Evolutionary conservation across 2,888 invertebrate genomes (phyloP).

Genomic region (Caenorhabditis wallacei): DNA sequence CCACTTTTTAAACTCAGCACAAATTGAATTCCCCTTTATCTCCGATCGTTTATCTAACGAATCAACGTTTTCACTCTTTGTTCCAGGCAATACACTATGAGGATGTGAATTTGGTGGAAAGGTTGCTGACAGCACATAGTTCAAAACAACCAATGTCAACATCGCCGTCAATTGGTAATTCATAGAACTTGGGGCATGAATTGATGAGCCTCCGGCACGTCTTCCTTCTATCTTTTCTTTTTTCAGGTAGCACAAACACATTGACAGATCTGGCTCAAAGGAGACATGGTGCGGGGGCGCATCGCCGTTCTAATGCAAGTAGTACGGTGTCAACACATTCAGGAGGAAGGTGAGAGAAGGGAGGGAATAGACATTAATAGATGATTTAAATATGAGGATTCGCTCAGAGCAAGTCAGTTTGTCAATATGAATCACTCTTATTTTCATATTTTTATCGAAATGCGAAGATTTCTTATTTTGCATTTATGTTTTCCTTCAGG

Average conservation of each 20-base stretch:
- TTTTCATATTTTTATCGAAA: not conserved
- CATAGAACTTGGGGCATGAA: conserved; percentile 46
- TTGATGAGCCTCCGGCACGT: conserved; percentile 58
- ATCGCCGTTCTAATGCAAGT: conserved; percentile 81
- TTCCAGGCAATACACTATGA: conserved; percentile 82
- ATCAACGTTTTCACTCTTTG: not conserved
- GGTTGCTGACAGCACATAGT: conserved; percentile 79
- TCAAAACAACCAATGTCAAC: conserved; percentile 80
- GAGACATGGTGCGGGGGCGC: conserved; percentile 78
- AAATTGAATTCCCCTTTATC: conserved; percentile 30
- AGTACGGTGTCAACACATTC: conserved; percentile 82
- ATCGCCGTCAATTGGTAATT: conserved; percentile 79
- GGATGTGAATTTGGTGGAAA: conserved; percentile 79
- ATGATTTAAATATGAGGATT: conserved; percentile 7
- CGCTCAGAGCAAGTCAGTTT: not conserved
- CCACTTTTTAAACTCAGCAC: conserved; percentile 32
- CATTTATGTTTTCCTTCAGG: not conserved
- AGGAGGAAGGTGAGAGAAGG: conserved; percentile 74
- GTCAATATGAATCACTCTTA: conserved; percentile 23
- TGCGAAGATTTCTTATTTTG: not conserved
- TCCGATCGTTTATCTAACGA: conserved; percentile 7
- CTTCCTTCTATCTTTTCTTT: conserved; percentile 12
- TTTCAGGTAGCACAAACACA: conserved; percentile 80
- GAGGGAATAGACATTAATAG: not conserved
- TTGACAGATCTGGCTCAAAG: conserved; percentile 81